A percentile compares a stretch with the other conserved stretches of the same genome.
These are phyloP conservation scores for Eubasilissa splendida DNA, from an alignment of 2,888 invertebrate genomes.

Conservation along the genomic window DNA sequence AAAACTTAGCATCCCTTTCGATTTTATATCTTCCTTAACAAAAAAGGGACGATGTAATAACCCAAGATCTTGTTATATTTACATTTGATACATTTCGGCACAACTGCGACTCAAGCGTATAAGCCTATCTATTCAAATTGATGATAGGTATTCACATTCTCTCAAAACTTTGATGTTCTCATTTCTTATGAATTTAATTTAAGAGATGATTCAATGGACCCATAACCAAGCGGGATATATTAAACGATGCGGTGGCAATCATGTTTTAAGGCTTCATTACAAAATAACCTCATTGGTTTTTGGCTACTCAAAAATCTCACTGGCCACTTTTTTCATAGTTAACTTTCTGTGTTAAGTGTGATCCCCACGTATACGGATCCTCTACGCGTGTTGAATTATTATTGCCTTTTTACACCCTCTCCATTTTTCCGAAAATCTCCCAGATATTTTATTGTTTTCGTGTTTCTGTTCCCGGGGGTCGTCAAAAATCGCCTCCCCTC, in stretches of 20 bases:
- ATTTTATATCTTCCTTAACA: constrained; percentile 3
- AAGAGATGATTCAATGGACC: neutral
- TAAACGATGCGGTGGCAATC: neutral
- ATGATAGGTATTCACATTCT: constrained; percentile 9
- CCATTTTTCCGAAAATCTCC: constrained; percentile 44
- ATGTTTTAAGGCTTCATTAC: neutral
- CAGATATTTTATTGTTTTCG: constrained; percentile 54
- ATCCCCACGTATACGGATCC: constrained; percentile 49
- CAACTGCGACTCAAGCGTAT: neutral
- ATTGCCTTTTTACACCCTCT: constrained; percentile 47
- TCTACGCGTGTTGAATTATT: constrained; percentile 53
- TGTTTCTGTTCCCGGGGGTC: constrained; percentile 31
- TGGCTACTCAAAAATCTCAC: too few relatives aligned
- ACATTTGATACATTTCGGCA: constrained; percentile 30
- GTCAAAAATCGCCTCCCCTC: constrained; percentile 25
- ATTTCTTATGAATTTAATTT: too few relatives aligned
- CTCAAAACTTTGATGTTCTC: constrained; percentile 12
- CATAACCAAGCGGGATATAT: neutral
- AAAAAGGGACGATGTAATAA: constrained; percentile 14
- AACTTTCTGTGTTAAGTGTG: neutral
- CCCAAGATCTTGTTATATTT: constrained; percentile 22
- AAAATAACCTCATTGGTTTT: neutral
- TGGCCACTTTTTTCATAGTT: neutral
- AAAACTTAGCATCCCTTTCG: too few relatives aligned
- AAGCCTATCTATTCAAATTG: constrained; percentile 32